Base-by-base conservation (phyloP, 2,888 invertebrate genomes). In the Hirtodrosophila cameraria region DNA sequence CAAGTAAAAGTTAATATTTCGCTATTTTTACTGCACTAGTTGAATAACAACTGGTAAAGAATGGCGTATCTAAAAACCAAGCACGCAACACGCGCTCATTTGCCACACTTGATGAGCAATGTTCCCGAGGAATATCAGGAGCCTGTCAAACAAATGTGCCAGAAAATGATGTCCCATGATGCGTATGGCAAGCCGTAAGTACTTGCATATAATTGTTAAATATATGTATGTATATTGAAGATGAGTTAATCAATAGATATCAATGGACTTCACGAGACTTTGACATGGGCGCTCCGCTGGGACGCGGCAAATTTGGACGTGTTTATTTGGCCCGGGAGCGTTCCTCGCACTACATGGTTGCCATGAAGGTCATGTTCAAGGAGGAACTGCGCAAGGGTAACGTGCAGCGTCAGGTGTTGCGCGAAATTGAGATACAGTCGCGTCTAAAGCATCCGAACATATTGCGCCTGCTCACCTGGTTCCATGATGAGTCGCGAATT, bases 281-380 rank as follows among this genome's bases (percentile, higher is more conserved):
- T 91, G 97, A 97, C 78, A 93, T 98, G 61, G 97, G 97, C 1
- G 92, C 94, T 48, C 94, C 95, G 0, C 91, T 98, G n/a, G 98
- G 98, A 0, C 94, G 95, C 88, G 98, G 98, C 0, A 98, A 97
- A 91, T 99, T 98, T 90, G 98, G 98, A 0, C 94, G 96, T 79
- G 98, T 98, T 0, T 97, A 96, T 89, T 91, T 97, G 38, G 97
- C 97, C 0, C 92, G 96, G 71, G 97, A 98, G 85, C 96, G 94
- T 87, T 92, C 92, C 77, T 94, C 95, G n/a, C 94, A 96, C 35
- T 95, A 93, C 74, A 90, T 95, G 71, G 94, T 96, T 4, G 96
- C 96, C 1, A 93, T 96, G 79, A 96, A 97, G 91, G 94, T 96
- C 0, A 91, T 97, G 60, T 94, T 95, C 88, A 98, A 98, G 89